Conservation (phyloP, 64 coral and sea anemone species). For the Montipora capricornis region DNA sequence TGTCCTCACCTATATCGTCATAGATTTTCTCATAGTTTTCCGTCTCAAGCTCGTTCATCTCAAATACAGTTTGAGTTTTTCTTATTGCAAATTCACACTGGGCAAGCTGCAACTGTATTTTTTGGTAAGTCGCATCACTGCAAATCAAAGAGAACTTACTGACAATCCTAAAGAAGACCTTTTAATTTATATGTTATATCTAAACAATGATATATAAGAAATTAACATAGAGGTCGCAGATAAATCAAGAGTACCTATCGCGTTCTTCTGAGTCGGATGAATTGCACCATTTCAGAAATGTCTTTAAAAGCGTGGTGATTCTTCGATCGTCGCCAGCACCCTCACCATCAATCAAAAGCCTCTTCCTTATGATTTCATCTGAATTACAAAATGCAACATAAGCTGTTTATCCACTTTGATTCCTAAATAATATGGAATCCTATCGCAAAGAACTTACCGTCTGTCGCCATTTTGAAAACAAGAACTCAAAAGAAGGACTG, state of each 20-base stretch:
- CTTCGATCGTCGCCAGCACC: slow-evolving; percentile 92
- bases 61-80: slow-evolving; percentile 85
- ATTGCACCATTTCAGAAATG: slow-evolving; percentile 97
- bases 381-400: background rate
- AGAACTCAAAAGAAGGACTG: background rate
- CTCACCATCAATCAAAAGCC: slow-evolving; percentile 95
- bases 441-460: slow-evolving; percentile 56
- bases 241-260: slow-evolving; percentile 69
- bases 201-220: too few species aligned
- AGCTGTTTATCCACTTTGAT: background rate
- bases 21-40: slow-evolving; percentile 94
- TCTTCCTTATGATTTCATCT: slow-evolving; percentile 96
- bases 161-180: too few species aligned
- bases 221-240: background rate
- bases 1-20: slow-evolving; percentile 86
- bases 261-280: slow-evolving; percentile 64
- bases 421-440: background rate
- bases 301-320: slow-evolving; percentile 90
- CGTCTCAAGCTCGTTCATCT: slow-evolving; percentile 97
- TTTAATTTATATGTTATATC: background rate
- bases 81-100: slow-evolving; percentile 96
- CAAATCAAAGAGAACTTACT: background rate
- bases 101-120: slow-evolving; percentile 86
- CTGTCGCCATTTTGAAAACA: slow-evolving; percentile 77
- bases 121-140: slow-evolving; percentile 90